A percentile compares a stretch with the other conserved stretches of the same genome.
These are phyloP conservation scores for Sceloporus undulatus DNA, from an alignment of 2,113 vertebrate genomes.

Conservation along the genomic window DNA sequence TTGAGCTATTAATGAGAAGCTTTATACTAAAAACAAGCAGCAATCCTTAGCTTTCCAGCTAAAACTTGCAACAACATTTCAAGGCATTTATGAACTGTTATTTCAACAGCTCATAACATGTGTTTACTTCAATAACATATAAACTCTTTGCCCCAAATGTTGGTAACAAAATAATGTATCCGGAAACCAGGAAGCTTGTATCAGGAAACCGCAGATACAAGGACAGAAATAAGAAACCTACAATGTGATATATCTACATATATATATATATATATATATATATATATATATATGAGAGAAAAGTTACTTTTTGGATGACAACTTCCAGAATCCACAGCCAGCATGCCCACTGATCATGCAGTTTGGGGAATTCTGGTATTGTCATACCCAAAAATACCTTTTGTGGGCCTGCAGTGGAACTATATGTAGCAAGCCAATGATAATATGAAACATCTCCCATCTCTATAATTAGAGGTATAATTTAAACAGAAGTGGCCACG, in stretches of 20 bases:
- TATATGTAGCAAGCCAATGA: slow-evolving; percentile 11
- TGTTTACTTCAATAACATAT: slow-evolving; percentile 20
- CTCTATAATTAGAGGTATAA: slow-evolving; percentile 66
- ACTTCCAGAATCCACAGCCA: no score
- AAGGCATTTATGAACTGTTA: slow-evolving; percentile 28
- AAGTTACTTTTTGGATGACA: no score
- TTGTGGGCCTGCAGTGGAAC: background rate
- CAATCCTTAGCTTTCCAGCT: slow-evolving; percentile 11
- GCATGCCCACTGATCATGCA: no score
- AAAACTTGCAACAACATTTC: slow-evolving; percentile 1
- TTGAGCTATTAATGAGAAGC: slow-evolving; percentile 42
- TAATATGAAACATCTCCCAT: slow-evolving; percentile 70
- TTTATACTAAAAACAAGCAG: background rate
- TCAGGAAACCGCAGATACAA: background rate
- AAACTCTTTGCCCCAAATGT: background rate
- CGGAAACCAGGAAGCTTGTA: background rate
- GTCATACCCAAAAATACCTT: no score
- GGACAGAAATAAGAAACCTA: slow-evolving; percentile 28
- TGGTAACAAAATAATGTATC: background rate
- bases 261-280: no score
- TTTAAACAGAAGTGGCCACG: slow-evolving; percentile 50
- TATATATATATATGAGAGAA: no score
- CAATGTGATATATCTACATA: background rate
- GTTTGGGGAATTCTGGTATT: no score
- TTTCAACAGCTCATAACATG: slow-evolving; percentile 22